These are phyloP conservation scores for Zaprionus tsacasi DNA, from an alignment of 1,140 invertebrate species.

Conservation along the genomic window DNA sequence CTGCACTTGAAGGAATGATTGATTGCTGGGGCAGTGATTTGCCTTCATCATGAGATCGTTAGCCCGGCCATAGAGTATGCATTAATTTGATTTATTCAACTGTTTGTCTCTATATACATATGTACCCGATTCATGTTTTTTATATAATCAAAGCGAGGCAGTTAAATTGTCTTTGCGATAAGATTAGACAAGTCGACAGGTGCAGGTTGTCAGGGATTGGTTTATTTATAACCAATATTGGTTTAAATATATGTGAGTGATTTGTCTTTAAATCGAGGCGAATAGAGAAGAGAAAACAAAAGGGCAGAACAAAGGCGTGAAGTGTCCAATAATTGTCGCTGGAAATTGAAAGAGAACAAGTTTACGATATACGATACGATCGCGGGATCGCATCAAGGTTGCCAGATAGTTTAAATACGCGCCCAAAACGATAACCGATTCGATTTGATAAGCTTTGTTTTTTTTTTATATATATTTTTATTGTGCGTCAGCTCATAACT, in stretches of 20 bases:
- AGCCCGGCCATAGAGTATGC: slow-evolving; percentile 28
- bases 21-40: slow-evolving; percentile 52
- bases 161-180: slow-evolving; percentile 39
- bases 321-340: slow-evolving; percentile 17
- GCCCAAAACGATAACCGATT: slow-evolving; percentile 13
- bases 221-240: slow-evolving; percentile 34
- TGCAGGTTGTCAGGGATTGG: not conserved
- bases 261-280: not conserved
- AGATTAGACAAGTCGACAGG: slow-evolving; percentile 39
- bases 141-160: slow-evolving; percentile 9
- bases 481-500: slow-evolving; percentile 13
- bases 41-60: slow-evolving; percentile 40
- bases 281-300: slow-evolving; percentile 9
- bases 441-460: slow-evolving; percentile 15
- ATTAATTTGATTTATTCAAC: slow-evolving; percentile 62
- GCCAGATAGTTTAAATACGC: slow-evolving; percentile 10
- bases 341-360: slow-evolving; percentile 37
- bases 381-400: slow-evolving; percentile 20
- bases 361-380: slow-evolving; percentile 26
- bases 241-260: slow-evolving; percentile 36
- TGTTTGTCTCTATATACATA: slow-evolving; percentile 37
- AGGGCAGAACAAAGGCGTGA: not conserved
- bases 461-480: not conserved
- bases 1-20: slow-evolving; percentile 60
- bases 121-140: slow-evolving; percentile 20